A percentile compares a stretch with the other conserved stretches of the same genome.
These are phyloP conservation scores for Protobothrops flavoviridis DNA, from an alignment of 2,113 vertebrate genomes.

Conservation along the genomic window DNA sequence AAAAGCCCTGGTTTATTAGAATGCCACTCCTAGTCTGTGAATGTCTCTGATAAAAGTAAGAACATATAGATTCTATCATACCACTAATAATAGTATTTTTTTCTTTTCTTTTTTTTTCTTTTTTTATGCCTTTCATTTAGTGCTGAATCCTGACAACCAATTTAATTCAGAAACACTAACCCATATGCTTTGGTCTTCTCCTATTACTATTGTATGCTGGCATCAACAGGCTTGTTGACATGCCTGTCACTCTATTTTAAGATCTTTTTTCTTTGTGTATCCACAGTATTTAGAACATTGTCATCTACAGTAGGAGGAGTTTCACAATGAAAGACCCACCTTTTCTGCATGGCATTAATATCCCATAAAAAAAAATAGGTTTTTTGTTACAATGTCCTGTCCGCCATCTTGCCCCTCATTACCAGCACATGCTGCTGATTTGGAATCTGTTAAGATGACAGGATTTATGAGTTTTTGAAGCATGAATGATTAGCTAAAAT, in stretches of 20 bases:
- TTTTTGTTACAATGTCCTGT: neutral
- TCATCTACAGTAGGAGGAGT: neutral
- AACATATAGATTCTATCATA: neutral
- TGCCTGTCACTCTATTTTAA: neutral
- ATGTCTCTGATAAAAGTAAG: neutral
- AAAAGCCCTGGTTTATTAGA: neutral
- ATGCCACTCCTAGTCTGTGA: neutral
- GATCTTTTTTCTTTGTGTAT: neutral
- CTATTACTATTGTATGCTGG: neutral
- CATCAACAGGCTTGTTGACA: neutral
- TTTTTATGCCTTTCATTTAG: neutral
- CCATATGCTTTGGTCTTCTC: neutral
- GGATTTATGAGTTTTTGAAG: neutral
- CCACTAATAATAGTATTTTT: neutral
- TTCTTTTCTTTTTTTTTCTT: neutral
- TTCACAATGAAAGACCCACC: neutral
- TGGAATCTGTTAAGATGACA: neutral
- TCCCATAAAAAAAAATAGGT: neutral
- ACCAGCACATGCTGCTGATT: neutral
- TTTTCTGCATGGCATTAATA: neutral
- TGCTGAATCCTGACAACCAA: neutral
- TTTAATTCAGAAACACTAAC: neutral
- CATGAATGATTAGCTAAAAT: neutral
- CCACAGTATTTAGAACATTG: neutral
- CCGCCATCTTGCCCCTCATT: neutral